Evolutionary conservation across 1,140 invertebrate species (phyloP).

Genomic region (Drosophila baimaii): DNA sequence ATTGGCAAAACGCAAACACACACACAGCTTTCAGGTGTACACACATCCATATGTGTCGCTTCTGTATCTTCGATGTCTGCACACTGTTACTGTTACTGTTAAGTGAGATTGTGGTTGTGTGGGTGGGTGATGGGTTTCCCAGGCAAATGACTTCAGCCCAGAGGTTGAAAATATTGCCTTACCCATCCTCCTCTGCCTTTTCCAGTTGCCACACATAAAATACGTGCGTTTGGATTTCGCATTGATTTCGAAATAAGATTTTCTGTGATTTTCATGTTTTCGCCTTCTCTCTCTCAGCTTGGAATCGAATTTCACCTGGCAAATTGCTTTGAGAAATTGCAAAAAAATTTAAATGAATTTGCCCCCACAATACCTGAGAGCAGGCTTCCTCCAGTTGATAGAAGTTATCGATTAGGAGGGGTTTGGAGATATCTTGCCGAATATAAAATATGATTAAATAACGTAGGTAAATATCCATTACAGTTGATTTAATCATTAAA

Average conservation of each 20-base stretch:
- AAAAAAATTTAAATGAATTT: constrained; percentile 37
- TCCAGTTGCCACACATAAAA: constrained; percentile 11
- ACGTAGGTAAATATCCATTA: background rate
- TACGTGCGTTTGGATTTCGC: constrained; percentile 47
- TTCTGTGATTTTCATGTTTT: constrained; percentile 38
- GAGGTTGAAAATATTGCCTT: constrained; percentile 24
- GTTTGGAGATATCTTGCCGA: background rate
- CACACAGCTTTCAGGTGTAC: constrained; percentile 1
- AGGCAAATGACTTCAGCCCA: constrained; percentile 16
- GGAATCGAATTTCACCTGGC: constrained; percentile 27
- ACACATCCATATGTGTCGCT: constrained; percentile 10
- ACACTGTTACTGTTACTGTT: constrained; percentile 9
- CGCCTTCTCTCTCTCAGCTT: background rate
- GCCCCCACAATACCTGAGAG: constrained; percentile 4
- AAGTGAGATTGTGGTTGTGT: constrained; percentile 4
- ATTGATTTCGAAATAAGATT: constrained; percentile 35
- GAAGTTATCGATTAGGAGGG: background rate
- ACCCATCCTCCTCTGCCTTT: background rate
- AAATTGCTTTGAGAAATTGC: constrained; percentile 16
- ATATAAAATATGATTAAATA: constrained; percentile 6
- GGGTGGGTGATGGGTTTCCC: constrained; percentile 26
- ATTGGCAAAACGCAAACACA: constrained; percentile 20
- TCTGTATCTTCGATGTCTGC: constrained; percentile 14
- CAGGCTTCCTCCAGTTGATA: background rate
- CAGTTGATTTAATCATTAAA: background rate